These are phyloP conservation scores for Coronaproctus castanopsis DNA, from an alignment of 2,888 invertebrate genomes.

Conservation along the genomic window DNA sequence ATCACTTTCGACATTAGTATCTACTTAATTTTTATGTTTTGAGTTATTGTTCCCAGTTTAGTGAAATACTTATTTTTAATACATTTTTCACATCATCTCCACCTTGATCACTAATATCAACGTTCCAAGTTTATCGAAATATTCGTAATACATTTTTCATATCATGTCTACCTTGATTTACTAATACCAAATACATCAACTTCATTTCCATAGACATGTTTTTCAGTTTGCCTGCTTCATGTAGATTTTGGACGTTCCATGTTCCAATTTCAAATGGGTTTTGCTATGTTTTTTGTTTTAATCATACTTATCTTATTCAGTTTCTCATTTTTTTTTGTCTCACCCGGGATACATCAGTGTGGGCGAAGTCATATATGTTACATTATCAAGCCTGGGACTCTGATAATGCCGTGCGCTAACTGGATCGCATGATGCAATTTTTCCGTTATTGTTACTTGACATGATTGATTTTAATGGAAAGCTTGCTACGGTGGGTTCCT, in stretches of 20 bases:
- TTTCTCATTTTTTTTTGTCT: background rate
- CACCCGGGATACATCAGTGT: background rate
- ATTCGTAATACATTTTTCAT: background rate
- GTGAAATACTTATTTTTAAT: background rate
- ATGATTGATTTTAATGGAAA: background rate
- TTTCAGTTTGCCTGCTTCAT: background rate
- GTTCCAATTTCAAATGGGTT: background rate
- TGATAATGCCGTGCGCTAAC: background rate
- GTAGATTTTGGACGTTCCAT: background rate
- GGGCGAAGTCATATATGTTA: background rate
- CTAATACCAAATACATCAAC: background rate
- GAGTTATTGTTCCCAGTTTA: background rate
- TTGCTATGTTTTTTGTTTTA: background rate
- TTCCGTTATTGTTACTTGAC: background rate
- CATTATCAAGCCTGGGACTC: background rate
- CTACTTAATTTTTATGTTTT: background rate
- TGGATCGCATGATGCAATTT: background rate
- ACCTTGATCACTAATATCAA: too few species aligned
- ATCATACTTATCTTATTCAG: too few species aligned
- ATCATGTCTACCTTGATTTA: background rate
- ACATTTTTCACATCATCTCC: background rate
- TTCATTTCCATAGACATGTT: background rate
- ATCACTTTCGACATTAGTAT: background rate
- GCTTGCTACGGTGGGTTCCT: background rate
- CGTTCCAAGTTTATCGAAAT: background rate